Base-by-base conservation (phyloP, 2,888 invertebrate genomes). In the Hypselothyrea guttata region DNA sequence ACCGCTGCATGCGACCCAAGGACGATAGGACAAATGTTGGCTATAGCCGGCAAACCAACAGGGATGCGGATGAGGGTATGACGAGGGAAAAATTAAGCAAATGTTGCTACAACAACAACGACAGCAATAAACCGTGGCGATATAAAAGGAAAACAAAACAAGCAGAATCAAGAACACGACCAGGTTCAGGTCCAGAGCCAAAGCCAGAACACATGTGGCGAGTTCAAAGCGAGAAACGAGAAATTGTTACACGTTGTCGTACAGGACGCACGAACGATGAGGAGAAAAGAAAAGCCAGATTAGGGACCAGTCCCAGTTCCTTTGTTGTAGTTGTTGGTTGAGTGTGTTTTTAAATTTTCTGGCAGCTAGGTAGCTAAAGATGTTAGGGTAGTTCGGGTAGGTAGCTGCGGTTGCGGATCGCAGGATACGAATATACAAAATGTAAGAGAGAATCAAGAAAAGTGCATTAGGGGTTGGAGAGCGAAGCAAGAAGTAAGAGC, bases 161-260 rank as follows among this genome's bases (percentile, higher is more conserved):
- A 69, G 76, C 86, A 88, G 88, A 86, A 88, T 88, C 87, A 87
- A 87, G 87, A 88, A 86, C 88, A 66, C 71, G 51, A 45, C 12
- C 69, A 70, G 64, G 51, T 57, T 33, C 42, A 53, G 54, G 28
- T n/a, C n/a, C n/a, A n/a, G n/a, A n/a, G n/a, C n/a, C n/a, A n/a
- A n/a, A n/a, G n/a, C n/a, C 55, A 37, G 30, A 49, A 11, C 40
- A 47, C 33, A 41, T 49, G 31, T 34, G 46, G 59, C 56, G 49
- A 53, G 64, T 51, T 53, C 57, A 75, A 64, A 49, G 58, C 46
- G 58, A 67, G 53, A 35, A 38, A 18, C 47, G 40, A 48, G 72
- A 75, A 83, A 75, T 69, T 63, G 82, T 75, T 77, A 82, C 78
- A 71, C 85, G 52, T 13, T 15, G 18, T 45, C 51, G 42, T 27